Percentiles rank a stretch among this genome's conserved stretches.
Conservation (phyloP, 2,888 invertebrate species). For the Tyria jacobaeae region DNA sequence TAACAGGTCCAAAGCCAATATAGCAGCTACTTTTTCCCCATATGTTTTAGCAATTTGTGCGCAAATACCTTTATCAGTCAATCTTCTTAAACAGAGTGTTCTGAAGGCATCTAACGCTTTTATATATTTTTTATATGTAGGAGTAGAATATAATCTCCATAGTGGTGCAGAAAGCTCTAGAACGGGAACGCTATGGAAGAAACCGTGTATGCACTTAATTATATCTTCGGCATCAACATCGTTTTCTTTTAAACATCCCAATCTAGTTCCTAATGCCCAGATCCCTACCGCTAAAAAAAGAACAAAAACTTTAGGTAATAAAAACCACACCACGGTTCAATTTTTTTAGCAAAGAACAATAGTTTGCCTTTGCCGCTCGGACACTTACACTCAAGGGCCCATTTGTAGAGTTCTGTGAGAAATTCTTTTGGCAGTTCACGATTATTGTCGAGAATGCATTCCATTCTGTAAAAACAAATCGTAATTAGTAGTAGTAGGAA, state of each 20-base stretch:
- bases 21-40: slow-evolving; percentile 86
- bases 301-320: slow-evolving; percentile 29
- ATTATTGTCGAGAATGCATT: slow-evolving; percentile 85
- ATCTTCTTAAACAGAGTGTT: slow-evolving; percentile 82
- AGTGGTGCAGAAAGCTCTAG: slow-evolving; percentile 91
- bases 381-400: slow-evolving; percentile 93
- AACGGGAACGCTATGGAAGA: slow-evolving; percentile 92
- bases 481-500: slow-evolving; percentile 13
- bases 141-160: slow-evolving; percentile 91
- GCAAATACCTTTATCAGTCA: slow-evolving; percentile 79
- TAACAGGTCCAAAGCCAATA: slow-evolving; percentile 91
- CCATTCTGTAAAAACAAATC: slow-evolving; percentile 87
- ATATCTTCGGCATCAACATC: slow-evolving; percentile 91
- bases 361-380: slow-evolving; percentile 43
- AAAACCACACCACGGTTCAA: slow-evolving; percentile 44
- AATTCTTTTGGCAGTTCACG: slow-evolving; percentile 89
- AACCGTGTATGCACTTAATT: slow-evolving; percentile 91
- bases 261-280: slow-evolving; percentile 92
- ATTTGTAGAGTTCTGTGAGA: slow-evolving; percentile 91
- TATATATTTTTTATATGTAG: slow-evolving; percentile 90
- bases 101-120: slow-evolving; percentile 91
- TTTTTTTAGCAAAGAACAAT: slow-evolving; percentile 49
- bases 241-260: slow-evolving; percentile 90
- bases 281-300: slow-evolving; percentile 90
- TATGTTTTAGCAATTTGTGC: slow-evolving; percentile 72